phyloP scores from a whole-genome alignment of 1,140 invertebrate genomes.

The Littorina saxatilis region DNA sequence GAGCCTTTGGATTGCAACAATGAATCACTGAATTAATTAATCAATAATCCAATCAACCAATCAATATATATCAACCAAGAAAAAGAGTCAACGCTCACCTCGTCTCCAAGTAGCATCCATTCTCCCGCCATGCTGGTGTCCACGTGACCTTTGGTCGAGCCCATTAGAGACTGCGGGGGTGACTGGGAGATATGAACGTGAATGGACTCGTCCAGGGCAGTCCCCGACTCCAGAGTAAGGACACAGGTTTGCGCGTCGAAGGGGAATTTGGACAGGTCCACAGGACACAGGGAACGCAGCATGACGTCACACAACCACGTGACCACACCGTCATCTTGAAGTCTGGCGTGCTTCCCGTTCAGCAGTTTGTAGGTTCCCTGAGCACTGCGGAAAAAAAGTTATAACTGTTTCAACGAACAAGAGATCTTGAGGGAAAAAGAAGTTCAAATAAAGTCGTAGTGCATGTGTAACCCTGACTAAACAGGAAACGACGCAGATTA shows the following conservation, averaged over 20 bases:
- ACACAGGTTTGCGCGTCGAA: slow-evolving; percentile 40
- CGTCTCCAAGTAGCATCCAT: slow-evolving; percentile 16
- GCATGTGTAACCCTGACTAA: not conserved
- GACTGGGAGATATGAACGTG: slow-evolving; percentile 37
- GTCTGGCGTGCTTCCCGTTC: slow-evolving; percentile 17
- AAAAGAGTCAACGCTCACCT: not conserved
- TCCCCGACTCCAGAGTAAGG: not conserved
- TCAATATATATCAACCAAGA: not conserved
- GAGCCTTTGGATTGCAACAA: too few relatives aligned
- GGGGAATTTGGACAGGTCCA: slow-evolving; percentile 41
- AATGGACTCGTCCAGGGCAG: slow-evolving; percentile 23
- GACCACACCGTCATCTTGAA: slow-evolving; percentile 28
- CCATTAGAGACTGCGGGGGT: not conserved
- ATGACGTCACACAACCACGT: slow-evolving; percentile 33
- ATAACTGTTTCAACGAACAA: not conserved
- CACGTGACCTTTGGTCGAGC: slow-evolving; percentile 31
- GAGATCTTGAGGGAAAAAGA: too few relatives aligned
- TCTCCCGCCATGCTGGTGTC: slow-evolving; percentile 17
- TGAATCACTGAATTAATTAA: too few relatives aligned
- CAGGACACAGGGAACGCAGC: slow-evolving; percentile 19
- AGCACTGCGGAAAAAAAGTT: not conserved
- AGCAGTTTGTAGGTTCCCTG: not conserved
- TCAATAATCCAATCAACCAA: not conserved
- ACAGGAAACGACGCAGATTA: not conserved
- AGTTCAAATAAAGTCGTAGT: not conserved